phyloP scores from a whole-genome alignment of 2,113 vertebrate species.

The Gallinago jamesoni region DNA sequence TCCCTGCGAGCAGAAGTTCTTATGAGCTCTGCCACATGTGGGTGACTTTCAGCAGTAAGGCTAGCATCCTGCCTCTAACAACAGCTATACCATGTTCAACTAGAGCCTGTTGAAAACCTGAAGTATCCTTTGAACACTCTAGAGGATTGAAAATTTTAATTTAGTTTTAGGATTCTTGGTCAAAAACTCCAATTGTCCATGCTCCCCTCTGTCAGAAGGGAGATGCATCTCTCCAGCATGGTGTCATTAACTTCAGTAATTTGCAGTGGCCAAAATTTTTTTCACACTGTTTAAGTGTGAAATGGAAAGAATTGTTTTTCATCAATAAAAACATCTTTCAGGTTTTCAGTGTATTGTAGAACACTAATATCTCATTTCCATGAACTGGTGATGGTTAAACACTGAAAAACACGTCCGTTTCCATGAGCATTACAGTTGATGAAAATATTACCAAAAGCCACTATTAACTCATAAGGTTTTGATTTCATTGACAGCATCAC shows the following conservation, averaged over 20 bases:
- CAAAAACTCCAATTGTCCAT: not conserved
- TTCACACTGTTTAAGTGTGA: not conserved
- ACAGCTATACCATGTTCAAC: not conserved
- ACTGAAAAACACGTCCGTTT: not conserved
- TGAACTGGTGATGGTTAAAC: not conserved
- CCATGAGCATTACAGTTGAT: not conserved
- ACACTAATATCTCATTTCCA: not conserved
- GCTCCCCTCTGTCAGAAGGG: not conserved
- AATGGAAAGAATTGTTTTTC: not conserved
- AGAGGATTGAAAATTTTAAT: not conserved
- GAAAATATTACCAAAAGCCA: not conserved
- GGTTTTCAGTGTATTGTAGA: not conserved
- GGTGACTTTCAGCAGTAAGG: not conserved
- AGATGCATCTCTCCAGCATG: not conserved
- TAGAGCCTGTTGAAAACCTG: not conserved
- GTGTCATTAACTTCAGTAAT: not conserved
- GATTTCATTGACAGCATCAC: not conserved
- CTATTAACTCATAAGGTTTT: not conserved
- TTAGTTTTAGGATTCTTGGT: not conserved
- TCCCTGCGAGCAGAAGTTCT: not conserved
- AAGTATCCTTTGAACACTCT: not conserved
- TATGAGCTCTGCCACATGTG: accelerated
- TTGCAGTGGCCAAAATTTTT: not conserved
- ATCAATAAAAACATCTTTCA: not conserved
- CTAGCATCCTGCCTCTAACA: not conserved